Conservation (phyloP, 2,888 invertebrate genomes). For the Phaedon cochleariae region DNA sequence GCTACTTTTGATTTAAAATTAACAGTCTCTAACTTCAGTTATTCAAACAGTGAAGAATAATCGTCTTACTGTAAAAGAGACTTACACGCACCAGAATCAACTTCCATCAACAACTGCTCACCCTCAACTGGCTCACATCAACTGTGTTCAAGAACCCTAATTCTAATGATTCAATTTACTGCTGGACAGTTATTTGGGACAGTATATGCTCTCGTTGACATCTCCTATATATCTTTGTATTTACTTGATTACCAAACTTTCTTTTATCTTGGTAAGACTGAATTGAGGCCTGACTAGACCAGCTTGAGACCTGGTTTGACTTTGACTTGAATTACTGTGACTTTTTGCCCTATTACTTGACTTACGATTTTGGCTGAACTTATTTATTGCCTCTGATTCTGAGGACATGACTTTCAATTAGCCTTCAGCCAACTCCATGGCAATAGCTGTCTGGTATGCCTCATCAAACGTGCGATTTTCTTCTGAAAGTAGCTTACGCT, state of each 20-base stretch:
- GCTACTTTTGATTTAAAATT: conserved; percentile 13
- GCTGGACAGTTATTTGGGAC: too few species aligned
- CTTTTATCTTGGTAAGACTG: too few species aligned
- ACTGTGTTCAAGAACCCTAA: too few species aligned
- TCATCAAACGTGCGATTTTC: neutral
- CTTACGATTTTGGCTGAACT: neutral
- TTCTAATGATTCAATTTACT: too few species aligned
- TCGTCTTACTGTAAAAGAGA: conserved; percentile 10
- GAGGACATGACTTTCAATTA: neutral
- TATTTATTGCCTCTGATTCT: neutral
- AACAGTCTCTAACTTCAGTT: conserved; percentile 8
- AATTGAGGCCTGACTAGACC: too few species aligned
- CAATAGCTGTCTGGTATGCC: neutral
- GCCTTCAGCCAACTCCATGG: neutral
- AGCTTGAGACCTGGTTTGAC: too few species aligned
- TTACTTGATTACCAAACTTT: too few species aligned
- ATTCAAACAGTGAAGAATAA: conserved; percentile 1
- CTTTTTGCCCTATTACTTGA: neutral
- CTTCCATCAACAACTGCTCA: conserved; percentile 10
- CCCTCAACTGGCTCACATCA: neutral
- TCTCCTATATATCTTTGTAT: too few species aligned
- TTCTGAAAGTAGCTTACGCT: neutral
- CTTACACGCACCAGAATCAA: conserved; percentile 11
- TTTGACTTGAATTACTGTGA: too few species aligned
- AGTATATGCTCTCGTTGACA: too few species aligned